Conservation (phyloP, 2,797 vertebrate species). For the Pangasius sanitwongsei region DNA sequence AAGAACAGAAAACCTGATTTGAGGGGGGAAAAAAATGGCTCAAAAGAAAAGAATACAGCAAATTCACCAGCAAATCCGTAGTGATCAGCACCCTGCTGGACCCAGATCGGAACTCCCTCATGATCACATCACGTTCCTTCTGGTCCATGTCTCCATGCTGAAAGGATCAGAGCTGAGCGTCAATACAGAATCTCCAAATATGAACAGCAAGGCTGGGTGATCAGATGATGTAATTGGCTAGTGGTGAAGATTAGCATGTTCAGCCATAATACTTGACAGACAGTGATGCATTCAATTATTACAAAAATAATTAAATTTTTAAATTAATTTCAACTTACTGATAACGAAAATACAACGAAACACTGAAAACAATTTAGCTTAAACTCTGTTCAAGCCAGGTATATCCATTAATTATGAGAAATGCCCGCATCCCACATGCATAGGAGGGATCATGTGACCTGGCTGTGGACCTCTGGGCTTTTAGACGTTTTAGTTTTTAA, state of each 20-base stretch:
- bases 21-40: not conserved
- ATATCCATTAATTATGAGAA: not conserved
- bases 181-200: conserved; percentile 4
- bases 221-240: not conserved
- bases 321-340: not conserved
- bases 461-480: not conserved
- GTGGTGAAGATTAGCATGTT: not conserved
- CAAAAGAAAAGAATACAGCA: not conserved
- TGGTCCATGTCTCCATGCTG: conserved; percentile 82
- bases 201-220: not conserved
- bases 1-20: not conserved
- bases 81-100: conserved; percentile 81
- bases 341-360: not conserved
- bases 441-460: not conserved
- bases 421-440: too few species aligned
- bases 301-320: too few species aligned
- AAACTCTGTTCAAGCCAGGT: not conserved
- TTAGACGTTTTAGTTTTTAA: not conserved
- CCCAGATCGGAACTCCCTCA: conserved; percentile 78
- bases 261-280: not conserved
- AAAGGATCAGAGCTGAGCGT: not conserved
- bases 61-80: conserved; percentile 77
- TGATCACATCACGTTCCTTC: conserved; percentile 79
- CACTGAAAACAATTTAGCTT: not conserved
- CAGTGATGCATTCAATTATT: not conserved